Percentiles rank a stretch among this genome's conserved stretches.
These are phyloP conservation scores for Chamaetylas fuelleborni DNA, from an alignment of 2,113 vertebrate species.

Conservation along the genomic window DNA sequence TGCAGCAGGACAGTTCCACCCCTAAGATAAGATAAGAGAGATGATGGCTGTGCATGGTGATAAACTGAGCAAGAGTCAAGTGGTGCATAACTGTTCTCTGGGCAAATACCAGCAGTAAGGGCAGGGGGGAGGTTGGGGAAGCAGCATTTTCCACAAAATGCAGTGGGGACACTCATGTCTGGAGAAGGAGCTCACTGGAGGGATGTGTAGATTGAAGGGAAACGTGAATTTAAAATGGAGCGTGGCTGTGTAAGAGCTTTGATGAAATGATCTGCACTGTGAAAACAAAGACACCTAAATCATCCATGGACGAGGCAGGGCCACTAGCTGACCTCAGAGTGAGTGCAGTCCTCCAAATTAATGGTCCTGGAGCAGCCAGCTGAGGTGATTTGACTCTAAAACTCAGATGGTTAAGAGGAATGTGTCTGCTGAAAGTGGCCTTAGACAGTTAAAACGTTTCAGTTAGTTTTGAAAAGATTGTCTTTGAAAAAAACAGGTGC, in stretches of 20 bases:
- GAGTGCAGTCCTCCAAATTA: background rate
- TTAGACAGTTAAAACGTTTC: background rate
- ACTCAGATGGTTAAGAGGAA: background rate
- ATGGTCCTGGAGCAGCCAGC: background rate
- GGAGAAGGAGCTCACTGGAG: background rate
- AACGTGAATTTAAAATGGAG: background rate
- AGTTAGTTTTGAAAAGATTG: background rate
- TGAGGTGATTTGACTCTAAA: background rate
- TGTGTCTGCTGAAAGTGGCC: background rate
- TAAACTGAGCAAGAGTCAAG: background rate
- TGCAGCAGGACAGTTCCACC: background rate
- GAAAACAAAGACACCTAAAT: background rate
- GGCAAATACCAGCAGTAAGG: background rate
- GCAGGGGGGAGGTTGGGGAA: background rate
- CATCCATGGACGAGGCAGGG: fast-evolving
- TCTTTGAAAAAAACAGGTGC: background rate
- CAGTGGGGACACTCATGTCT: background rate
- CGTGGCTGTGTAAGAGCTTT: background rate
- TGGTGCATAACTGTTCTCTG: background rate
- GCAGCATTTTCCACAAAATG: background rate
- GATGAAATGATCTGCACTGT: background rate
- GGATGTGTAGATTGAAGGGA: background rate
- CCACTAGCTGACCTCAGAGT: background rate
- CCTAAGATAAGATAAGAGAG: too few species aligned
- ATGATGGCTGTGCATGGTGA: background rate